Percentiles rank a stretch among this genome's conserved stretches.
Conservation (phyloP, 2,888 invertebrate genomes). For the Ypsolopha scabrella region DNA sequence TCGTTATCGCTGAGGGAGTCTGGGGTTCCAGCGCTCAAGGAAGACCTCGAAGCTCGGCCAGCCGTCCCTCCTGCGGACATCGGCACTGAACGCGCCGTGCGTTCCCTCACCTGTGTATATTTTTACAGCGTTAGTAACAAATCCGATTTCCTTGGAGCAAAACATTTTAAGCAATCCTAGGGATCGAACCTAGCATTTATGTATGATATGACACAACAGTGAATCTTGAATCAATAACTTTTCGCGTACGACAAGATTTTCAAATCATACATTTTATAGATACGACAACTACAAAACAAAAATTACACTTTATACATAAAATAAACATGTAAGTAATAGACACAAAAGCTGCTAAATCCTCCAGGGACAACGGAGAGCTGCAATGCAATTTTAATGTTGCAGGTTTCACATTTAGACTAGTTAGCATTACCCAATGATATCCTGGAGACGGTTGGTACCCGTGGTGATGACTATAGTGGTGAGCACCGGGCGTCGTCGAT, state of each 20-base stretch:
- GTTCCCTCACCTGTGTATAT: constrained; percentile 84
- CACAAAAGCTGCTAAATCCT: no score
- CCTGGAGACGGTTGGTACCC: constrained; percentile 79
- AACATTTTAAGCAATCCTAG: no score
- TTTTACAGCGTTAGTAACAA: background rate
- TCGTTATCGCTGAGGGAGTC: constrained; percentile 92
- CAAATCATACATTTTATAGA: no score
- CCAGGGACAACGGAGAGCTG: constrained; percentile 16
- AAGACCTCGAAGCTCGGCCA: constrained; percentile 79
- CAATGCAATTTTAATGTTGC: constrained; percentile 19
- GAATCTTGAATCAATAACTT: no score
- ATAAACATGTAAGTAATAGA: no score
- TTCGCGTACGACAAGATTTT: no score
- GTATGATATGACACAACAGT: no score
- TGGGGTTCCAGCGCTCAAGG: constrained; percentile 87
- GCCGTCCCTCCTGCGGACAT: constrained; percentile 74
- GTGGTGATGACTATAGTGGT: constrained; percentile 74
- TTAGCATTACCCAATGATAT: constrained; percentile 80
- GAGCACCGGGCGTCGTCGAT: constrained; percentile 74
- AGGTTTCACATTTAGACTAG: constrained; percentile 46
- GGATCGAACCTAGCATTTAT: no score
- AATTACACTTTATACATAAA: no score
- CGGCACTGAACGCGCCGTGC: constrained; percentile 91
- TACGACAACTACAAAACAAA: no score
- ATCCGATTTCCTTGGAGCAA: no score